A percentile compares a stretch with the other conserved stretches of the same genome.
Evolutionary conservation across 2,888 invertebrate species (phyloP).

Genomic region (Cosmorhoe ocellata): DNA sequence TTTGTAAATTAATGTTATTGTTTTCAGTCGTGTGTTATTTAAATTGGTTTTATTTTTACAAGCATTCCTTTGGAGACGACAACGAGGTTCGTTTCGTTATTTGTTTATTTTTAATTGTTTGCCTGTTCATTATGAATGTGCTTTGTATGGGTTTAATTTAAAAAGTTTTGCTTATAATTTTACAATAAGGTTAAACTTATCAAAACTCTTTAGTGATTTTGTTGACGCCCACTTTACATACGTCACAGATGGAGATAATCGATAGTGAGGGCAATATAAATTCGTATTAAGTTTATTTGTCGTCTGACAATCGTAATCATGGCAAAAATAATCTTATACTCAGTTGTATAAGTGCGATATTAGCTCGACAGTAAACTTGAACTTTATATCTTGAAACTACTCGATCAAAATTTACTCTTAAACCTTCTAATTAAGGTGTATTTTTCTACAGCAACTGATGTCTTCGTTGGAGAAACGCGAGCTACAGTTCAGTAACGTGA

Average conservation of each 20-base stretch:
- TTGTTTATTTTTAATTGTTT: constrained; percentile 40
- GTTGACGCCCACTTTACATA: background rate
- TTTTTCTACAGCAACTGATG: constrained; percentile 90
- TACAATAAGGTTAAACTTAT: background rate
- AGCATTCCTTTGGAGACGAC: constrained; percentile 84
- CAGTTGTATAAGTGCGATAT: too few species aligned
- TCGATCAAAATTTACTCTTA: background rate
- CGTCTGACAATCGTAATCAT: too few species aligned
- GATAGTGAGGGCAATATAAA: too few species aligned
- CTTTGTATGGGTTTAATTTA: constrained; percentile 36
- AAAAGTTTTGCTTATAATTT: background rate
- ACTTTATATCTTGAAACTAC: too few species aligned
- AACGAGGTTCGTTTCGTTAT: constrained; percentile 79
- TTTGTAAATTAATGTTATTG: too few species aligned
- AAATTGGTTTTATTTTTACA: constrained; percentile 64
- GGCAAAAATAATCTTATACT: too few species aligned
- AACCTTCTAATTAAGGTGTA: background rate
- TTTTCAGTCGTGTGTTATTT: constrained; percentile 31
- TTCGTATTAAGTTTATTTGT: too few species aligned
- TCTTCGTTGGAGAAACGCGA: constrained; percentile 98
- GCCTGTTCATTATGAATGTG: constrained; percentile 39
- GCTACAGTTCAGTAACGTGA: constrained; percentile 96
- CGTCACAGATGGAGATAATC: too few species aligned
- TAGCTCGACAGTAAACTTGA: too few species aligned
- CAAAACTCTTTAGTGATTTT: background rate